A percentile compares a stretch with the other conserved stretches of the same genome.
Evolutionary conservation across 1,140 invertebrate species (phyloP).

Genomic region (Pectinophora gossypiella): DNA sequence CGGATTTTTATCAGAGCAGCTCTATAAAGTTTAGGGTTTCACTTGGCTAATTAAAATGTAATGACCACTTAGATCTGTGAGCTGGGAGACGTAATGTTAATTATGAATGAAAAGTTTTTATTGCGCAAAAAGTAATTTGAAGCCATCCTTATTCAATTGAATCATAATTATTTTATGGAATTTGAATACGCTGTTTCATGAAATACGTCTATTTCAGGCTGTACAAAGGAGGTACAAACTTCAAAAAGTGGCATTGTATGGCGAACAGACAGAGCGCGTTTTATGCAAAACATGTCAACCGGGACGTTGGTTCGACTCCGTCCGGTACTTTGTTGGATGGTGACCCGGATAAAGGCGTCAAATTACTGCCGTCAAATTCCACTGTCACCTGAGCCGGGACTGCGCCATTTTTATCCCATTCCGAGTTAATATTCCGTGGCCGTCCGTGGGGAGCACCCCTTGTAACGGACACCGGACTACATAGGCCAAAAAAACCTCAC

Average conservation of each 20-base stretch:
- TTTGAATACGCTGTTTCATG: no score
- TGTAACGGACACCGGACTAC: constrained; percentile 38
- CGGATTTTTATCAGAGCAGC: constrained; percentile 3
- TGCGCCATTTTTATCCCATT: constrained; percentile 54
- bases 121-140: no score
- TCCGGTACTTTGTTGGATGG: constrained; percentile 37
- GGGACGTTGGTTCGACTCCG: constrained; percentile 23
- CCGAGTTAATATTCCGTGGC: constrained; percentile 56
- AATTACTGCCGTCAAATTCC: constrained; percentile 59
- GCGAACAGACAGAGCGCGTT: not conserved
- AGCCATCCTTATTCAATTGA: no score
- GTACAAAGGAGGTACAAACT: no score
- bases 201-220: no score
- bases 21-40: no score
- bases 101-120: no score
- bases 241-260: not conserved
- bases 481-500: not conserved
- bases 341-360: constrained; percentile 58
- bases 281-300: constrained; percentile 36
- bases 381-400: constrained; percentile 50
- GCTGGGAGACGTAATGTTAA: no score
- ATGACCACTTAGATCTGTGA: no score
- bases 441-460: constrained; percentile 38
- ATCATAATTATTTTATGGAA: no score
- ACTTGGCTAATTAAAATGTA: no score